Evolutionary conservation across 1,140 invertebrate species (phyloP).

Genomic region (Pseudomyrmex cubaensis): DNA sequence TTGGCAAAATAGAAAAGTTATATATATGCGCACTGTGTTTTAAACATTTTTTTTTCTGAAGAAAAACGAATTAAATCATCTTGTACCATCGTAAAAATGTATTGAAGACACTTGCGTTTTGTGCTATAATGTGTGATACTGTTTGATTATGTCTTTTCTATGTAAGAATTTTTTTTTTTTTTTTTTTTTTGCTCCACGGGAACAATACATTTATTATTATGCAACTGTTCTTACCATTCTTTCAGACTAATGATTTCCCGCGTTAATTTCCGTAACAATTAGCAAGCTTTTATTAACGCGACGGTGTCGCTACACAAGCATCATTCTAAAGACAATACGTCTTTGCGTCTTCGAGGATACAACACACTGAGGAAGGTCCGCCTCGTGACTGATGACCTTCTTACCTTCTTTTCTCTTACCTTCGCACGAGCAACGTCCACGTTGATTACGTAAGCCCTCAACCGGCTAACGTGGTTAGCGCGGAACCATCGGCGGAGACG

Average conservation of each 20-base stretch:
- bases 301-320: neutral
- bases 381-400: conserved; percentile 72
- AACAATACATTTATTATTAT: neutral
- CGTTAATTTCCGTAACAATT: conserved; percentile 38
- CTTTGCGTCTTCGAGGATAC: neutral
- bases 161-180: neutral
- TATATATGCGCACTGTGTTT: too few relatives aligned
- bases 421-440: conserved; percentile 65
- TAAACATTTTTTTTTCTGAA: neutral
- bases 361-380: conserved; percentile 5
- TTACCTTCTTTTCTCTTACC: conserved; percentile 72
- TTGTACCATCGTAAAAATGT: too few relatives aligned
- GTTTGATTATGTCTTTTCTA: neutral
- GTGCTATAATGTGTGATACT: neutral
- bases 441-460: conserved; percentile 69
- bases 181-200: too few relatives aligned
- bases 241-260: neutral
- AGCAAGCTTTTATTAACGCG: conserved; percentile 16
- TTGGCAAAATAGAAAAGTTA: neutral
- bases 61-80: neutral
- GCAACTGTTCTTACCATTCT: neutral
- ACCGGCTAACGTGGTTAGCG: conserved; percentile 72
- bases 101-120: too few relatives aligned
- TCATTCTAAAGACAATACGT: conserved; percentile 14
- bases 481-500: conserved; percentile 31